Evolutionary conservation across 1,140 invertebrate species (phyloP), one percentile per base, ranked within the genome.

Genomic region (Megalopta genalis): DNA sequence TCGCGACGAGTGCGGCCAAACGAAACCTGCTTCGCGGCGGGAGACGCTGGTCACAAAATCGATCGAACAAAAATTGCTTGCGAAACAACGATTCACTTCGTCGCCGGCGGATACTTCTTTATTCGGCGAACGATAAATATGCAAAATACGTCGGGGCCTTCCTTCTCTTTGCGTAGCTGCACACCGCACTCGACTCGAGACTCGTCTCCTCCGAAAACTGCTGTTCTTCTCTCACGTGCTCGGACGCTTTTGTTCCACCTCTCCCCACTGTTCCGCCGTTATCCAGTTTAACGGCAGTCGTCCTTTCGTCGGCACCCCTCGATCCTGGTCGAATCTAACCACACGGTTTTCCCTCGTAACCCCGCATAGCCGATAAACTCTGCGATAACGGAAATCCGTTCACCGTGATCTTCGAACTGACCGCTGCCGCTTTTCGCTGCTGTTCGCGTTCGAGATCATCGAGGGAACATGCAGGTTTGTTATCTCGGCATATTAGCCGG

Each of bases 121-220:
- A n/a, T n/a, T 72, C 71, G 52, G 21, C 23, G 54, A 81, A 84
- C 75, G 67, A 88, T 85, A 82, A 89, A 87, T 88, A 86, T 88
- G 83, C 81, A 81, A 86, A 87, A 77, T 82, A 18, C 69, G 74
- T 49, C 60, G 57, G 12, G 5, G 67, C 39, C 49, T 39, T 27
- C 59, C 57, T 52, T 64, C 73, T n/a, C n/a, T n/a, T n/a, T n/a
- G 62, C 32, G 70, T 82, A 42, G 66, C 81, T 32, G 21, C 42
- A 23, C 27, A 49, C n/a, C n/a, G 23, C 39, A 42, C 49, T 21
- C 18, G 6, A 39, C n/a, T n/a, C 32, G 4, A 39, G 46, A 59
- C 18, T 65, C 23, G 23, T 21, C 32, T 76, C 21, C 7, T 81
- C 14, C 7, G 5, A 62, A 60, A 72, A 71, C 68, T 83, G 12